phyloP scores from a whole-genome alignment of 2,888 invertebrate species.

The Orchesella flavescens region DNA sequence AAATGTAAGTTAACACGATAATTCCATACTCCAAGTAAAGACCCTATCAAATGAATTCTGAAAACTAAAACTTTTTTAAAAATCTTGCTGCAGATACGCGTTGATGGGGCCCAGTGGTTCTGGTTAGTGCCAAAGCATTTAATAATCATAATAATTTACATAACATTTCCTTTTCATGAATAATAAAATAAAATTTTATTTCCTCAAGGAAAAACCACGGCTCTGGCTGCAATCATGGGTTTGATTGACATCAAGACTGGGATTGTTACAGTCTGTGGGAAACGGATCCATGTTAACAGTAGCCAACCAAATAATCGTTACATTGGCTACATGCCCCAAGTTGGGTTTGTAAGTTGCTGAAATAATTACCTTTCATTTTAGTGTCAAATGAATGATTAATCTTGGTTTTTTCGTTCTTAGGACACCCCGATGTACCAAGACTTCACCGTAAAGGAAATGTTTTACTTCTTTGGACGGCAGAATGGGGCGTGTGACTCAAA shows the following conservation, averaged over 20 bases:
- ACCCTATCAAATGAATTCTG: too few relatives aligned
- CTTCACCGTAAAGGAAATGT: neutral
- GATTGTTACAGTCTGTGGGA: neutral
- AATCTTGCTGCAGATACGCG: neutral
- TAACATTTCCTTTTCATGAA: too few relatives aligned
- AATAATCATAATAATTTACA: too few relatives aligned
- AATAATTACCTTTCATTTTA: too few relatives aligned
- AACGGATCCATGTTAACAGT: neutral
- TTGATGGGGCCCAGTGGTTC: neutral
- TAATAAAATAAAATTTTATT: too few relatives aligned
- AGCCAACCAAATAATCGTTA: neutral
- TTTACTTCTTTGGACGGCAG: neutral
- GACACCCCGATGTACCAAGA: neutral
- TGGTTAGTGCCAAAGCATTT: neutral
- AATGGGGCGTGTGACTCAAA: neutral
- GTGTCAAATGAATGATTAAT: neutral
- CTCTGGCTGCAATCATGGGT: neutral
- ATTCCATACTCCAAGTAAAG: too few relatives aligned
- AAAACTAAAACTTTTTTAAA: too few relatives aligned
- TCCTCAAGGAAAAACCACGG: neutral
- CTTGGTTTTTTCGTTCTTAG: neutral
- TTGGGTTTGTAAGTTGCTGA: neutral
- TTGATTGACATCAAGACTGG: neutral
- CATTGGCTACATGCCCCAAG: neutral
- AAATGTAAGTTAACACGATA: too few relatives aligned